Evolutionary conservation across 2,888 invertebrate species (phyloP).

Genomic region (Tenthredo mesomela): DNA sequence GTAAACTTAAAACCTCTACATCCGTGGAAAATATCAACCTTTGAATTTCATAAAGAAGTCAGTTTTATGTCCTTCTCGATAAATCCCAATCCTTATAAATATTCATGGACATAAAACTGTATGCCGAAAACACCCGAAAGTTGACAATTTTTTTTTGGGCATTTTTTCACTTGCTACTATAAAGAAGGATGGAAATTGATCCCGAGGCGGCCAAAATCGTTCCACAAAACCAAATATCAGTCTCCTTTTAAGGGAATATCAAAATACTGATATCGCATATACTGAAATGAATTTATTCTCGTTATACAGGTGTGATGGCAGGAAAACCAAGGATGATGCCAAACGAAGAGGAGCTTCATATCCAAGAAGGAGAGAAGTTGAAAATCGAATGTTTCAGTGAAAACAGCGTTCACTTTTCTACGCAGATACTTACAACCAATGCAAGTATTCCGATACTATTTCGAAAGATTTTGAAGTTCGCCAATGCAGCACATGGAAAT

Average conservation of each 20-base stretch:
- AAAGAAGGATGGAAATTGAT: background rate
- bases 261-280: too few relatives aligned
- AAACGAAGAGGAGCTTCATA: background rate
- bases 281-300: background rate
- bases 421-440: background rate
- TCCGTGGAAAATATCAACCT: background rate
- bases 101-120: background rate
- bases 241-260: too few relatives aligned
- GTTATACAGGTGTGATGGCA: background rate
- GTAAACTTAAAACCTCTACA: background rate
- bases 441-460: background rate
- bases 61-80: background rate
- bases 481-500: background rate
- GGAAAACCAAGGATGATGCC: background rate
- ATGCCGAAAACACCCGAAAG: background rate
- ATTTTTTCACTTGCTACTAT: background rate
- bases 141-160: background rate
- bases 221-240: too few relatives aligned
- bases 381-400: background rate
- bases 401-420: background rate
- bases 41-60: background rate
- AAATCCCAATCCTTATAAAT: background rate
- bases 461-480: background rate
- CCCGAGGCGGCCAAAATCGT: background rate
- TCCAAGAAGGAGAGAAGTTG: conserved; percentile 29